phyloP scores from a whole-genome alignment of 2,888 invertebrate species.

The Mesorhabditis spiculigera region DNA sequence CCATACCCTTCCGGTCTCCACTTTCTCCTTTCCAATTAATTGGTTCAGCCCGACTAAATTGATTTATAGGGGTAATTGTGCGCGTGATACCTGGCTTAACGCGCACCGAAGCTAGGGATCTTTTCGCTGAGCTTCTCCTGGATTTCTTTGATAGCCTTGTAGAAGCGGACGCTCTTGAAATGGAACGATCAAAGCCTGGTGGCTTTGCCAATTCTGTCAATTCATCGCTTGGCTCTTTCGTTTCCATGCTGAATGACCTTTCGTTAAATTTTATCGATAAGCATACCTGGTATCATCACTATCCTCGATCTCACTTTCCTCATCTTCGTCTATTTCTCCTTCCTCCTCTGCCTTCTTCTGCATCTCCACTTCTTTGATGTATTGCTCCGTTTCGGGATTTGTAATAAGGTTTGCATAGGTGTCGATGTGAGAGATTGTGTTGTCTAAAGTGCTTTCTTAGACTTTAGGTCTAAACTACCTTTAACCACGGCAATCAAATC shows the following conservation, averaged over 20 bases:
- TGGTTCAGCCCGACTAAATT: constrained; percentile 12
- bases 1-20: constrained; percentile 49
- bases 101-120: not conserved
- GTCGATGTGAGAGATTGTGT: constrained; percentile 37
- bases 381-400: constrained; percentile 26
- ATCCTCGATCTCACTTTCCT: constrained; percentile 11
- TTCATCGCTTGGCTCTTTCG: not conserved
- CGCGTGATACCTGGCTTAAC: not conserved
- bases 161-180: not conserved
- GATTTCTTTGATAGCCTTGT: constrained; percentile 5
- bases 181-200: not conserved
- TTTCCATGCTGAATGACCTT: not conserved
- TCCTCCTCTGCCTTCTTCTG: constrained; percentile 18
- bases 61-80: not conserved
- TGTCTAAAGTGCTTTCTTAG: constrained; percentile 18
- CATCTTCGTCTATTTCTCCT: constrained; percentile 15
- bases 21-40: constrained; percentile 47
- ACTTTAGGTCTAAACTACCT: constrained; percentile 45
- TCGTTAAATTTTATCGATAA: not conserved
- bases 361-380: constrained; percentile 29
- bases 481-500: constrained; percentile 86
- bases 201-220: not conserved
- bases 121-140: constrained; percentile 5
- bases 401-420: constrained; percentile 28
- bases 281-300: not conserved